phyloP scores from a whole-genome alignment of 2,797 vertebrate genomes.

The Atherinosoma microstoma region DNA sequence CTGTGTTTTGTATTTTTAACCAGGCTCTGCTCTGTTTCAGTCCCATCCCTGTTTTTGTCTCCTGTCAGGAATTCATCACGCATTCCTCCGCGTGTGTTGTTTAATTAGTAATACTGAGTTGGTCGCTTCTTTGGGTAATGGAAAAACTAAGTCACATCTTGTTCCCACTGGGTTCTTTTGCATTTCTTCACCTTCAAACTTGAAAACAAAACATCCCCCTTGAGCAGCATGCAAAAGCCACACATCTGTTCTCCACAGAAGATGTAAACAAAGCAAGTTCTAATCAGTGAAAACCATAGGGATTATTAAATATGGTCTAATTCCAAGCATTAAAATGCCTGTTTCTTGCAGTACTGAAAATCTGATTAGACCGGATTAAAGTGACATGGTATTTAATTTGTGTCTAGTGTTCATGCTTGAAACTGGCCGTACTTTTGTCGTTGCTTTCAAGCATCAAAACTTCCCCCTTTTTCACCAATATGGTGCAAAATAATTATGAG shows the following conservation, averaged over 20 bases:
- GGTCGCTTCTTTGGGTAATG: constrained; percentile 52
- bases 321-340: constrained; percentile 20
- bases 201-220: constrained; percentile 62
- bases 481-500: constrained; percentile 13
- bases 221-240: constrained; percentile 44
- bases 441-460: not conserved
- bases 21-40: constrained; percentile 57
- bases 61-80: constrained; percentile 49
- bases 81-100: constrained; percentile 60
- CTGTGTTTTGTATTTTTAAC: constrained; percentile 49
- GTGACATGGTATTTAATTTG: constrained; percentile 21
- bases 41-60: constrained; percentile 45
- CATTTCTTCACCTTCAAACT: constrained; percentile 64
- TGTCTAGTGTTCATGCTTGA: not conserved
- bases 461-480: not conserved
- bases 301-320: constrained; percentile 55
- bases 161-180: constrained; percentile 38
- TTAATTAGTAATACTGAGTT: constrained; percentile 66
- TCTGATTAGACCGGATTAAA: constrained; percentile 41
- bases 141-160: constrained; percentile 48
- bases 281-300: constrained; percentile 44
- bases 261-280: constrained; percentile 54
- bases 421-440: constrained; percentile 1
- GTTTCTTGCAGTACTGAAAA: constrained; percentile 19
- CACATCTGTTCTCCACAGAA: constrained; percentile 61